Base-by-base conservation (phyloP, 2,113 vertebrate species). In the Phalacrocorax pelagicus region DNA sequence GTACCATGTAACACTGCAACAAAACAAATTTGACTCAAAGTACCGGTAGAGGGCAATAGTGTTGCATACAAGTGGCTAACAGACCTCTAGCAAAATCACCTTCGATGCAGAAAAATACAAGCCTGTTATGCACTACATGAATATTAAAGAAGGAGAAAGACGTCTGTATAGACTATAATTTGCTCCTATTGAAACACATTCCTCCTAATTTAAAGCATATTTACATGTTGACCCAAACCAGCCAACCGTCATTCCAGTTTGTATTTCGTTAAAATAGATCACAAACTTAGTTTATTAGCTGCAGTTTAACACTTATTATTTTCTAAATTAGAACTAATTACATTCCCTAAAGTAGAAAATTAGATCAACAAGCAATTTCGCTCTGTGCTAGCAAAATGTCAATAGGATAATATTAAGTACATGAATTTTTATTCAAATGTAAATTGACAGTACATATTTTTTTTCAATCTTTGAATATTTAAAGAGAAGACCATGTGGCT, bases 41-140 rank as follows among this genome's bases (percentile, higher is more conserved):
- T 3, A 75, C 96, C 98, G 6, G 92, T 55, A 98, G 98, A 97
- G 97, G 98, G 98, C 98, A 97, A 94, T 85, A 96, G 67, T 30
- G 87, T 36, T 81, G 67, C 72, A 66, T 30, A 11, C 2, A 85
- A 92, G 42, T 30, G 54, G 11, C 2, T 7, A 63, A 47, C 29
- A 49, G 42, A 29, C 21, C 46, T n/a, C 71, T 38, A 69, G 24
- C 47, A 77, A 92, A 80, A 88, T n/a, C 88, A 85, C 73, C 69
- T 94, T 57, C 44, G 65, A 81, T 49, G n/a, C 51, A 94, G 58
- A 80, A 92, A 81, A 92, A 88, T 22, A 86, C 4, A 16, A 61
- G 47, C 46, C 34, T 80, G 49, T 91, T 93, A 88, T 65, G 57
- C 80, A 74, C 59, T 40, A 49, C 40, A 79, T 79, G 52, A 90